Evolutionary conservation across 2,113 vertebrate genomes (phyloP).

Genomic region (Dromas ardeola): DNA sequence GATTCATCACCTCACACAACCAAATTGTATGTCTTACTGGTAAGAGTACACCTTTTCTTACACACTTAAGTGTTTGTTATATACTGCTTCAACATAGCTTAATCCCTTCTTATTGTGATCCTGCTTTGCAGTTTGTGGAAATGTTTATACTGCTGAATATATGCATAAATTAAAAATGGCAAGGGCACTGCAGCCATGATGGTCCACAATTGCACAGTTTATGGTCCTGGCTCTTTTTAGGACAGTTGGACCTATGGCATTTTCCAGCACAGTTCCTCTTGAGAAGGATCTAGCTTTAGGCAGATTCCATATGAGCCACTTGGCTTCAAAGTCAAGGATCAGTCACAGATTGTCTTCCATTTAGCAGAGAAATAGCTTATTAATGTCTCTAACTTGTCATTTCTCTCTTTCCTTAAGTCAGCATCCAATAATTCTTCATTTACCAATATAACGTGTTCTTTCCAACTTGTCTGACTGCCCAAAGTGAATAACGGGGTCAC

Average conservation of each 20-base stretch:
- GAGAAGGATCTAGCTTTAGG: neutral
- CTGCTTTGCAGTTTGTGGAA: neutral
- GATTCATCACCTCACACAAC: neutral
- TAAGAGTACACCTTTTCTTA: neutral
- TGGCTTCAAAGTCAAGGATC: neutral
- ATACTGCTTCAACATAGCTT: neutral
- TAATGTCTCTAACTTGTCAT: neutral
- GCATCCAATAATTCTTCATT: neutral
- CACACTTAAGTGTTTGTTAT: neutral
- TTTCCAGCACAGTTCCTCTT: neutral
- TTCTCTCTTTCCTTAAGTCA: neutral
- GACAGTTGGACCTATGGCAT: neutral
- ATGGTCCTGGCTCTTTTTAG: neutral
- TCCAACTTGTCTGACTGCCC: neutral
- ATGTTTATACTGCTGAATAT: neutral
- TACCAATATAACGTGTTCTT: neutral
- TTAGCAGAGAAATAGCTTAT: neutral
- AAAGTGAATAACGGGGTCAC: neutral
- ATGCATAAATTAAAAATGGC: neutral
- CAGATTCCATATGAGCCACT: neutral
- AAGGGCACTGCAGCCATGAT: neutral
- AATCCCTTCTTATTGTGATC: neutral
- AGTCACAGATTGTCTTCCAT: neutral
- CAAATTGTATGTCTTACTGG: too few species aligned
- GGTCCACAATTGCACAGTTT: neutral